Conservation (phyloP, 2,113 vertebrate genomes). For the Natator depressus region DNA sequence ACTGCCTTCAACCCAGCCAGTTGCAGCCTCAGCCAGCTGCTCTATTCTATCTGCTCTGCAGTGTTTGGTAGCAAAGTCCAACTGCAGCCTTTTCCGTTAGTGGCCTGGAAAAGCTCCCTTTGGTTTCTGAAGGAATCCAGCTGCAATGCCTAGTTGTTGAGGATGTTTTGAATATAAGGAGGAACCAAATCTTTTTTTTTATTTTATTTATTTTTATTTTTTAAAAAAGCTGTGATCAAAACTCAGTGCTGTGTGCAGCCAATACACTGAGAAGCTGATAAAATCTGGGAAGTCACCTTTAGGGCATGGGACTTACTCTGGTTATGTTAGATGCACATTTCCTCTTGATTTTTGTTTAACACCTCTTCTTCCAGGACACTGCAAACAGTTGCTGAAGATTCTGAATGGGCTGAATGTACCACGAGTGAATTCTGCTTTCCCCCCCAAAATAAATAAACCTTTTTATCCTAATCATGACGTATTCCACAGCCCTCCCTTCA, state of each 20-base stretch:
- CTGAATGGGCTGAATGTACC: background rate
- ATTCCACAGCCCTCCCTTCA: background rate
- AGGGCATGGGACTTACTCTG: background rate
- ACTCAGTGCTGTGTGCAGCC: accelerated
- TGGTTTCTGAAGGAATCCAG: background rate
- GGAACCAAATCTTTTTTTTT: accelerated
- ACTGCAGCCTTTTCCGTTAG: background rate
- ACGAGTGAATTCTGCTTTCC: background rate
- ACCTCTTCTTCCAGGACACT: background rate
- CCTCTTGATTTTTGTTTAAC: background rate
- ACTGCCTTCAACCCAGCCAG: background rate
- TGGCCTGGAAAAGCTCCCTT: background rate
- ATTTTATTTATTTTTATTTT: no score
- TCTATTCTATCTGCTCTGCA: background rate
- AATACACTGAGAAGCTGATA: background rate
- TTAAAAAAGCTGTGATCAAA: background rate
- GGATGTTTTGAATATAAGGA: background rate
- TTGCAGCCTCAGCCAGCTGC: background rate
- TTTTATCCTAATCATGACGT: background rate
- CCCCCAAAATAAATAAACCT: background rate
- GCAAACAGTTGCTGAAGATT: background rate
- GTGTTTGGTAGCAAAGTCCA: background rate
- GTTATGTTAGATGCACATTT: background rate
- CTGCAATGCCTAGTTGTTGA: background rate
- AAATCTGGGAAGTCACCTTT: background rate